These are phyloP conservation scores for Anagyrus pseudococci DNA, from an alignment of 2,888 invertebrate genomes.

Conservation along the genomic window DNA sequence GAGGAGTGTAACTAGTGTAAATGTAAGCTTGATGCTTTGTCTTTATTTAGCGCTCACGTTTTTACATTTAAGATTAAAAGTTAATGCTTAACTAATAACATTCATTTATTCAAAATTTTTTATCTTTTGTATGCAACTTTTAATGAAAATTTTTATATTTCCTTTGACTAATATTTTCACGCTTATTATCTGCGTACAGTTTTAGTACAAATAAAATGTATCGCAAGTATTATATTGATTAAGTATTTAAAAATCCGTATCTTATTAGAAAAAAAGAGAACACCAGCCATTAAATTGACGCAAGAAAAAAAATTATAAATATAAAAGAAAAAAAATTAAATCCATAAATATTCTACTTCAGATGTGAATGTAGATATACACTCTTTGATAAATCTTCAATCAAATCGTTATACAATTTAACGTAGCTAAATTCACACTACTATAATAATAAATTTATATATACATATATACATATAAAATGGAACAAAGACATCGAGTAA, in stretches of 20 bases:
- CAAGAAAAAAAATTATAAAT: background rate
- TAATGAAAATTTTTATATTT: background rate
- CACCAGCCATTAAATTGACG: background rate
- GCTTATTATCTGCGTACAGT: slow-evolving; percentile 5
- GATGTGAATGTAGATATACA: slow-evolving; percentile 26
- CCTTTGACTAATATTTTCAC: slow-evolving; percentile 1
- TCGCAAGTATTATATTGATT: slow-evolving; percentile 2
- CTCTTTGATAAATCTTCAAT: slow-evolving; percentile 11
- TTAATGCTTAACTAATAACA: slow-evolving; percentile 12
- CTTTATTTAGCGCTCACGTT: slow-evolving; percentile 17
- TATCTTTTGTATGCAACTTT: background rate
- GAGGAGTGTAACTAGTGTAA: slow-evolving; percentile 31
- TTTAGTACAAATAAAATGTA: slow-evolving; percentile 20
- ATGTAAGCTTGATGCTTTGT: slow-evolving; percentile 24
- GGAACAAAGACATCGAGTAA: slow-evolving; percentile 30
- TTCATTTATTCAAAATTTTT: slow-evolving; percentile 7
- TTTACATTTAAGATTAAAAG: slow-evolving; percentile 14
- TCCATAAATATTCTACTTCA: slow-evolving; percentile 19
- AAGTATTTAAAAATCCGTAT: slow-evolving; percentile 11
- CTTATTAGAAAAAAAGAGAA: background rate
- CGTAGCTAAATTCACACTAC: slow-evolving; percentile 12
- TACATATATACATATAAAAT: slow-evolving; percentile 11
- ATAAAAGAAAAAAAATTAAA: background rate
- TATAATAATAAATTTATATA: slow-evolving; percentile 13
- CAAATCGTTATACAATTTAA: slow-evolving; percentile 10